A percentile compares a stretch with the other conserved stretches of the same genome.
Conservation (phyloP, 1,140 invertebrate genomes). For the Teleopsis dalmanni region DNA sequence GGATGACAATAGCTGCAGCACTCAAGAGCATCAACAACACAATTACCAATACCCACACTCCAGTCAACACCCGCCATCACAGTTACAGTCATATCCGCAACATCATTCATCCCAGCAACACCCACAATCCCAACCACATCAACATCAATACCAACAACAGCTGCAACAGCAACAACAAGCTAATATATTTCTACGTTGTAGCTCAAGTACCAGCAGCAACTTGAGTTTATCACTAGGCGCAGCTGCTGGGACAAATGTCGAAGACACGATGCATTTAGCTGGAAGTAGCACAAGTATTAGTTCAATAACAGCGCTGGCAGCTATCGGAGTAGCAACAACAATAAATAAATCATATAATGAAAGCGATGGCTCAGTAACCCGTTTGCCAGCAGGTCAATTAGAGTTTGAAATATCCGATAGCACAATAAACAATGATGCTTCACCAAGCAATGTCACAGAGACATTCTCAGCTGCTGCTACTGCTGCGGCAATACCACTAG, state of each 20-base stretch:
- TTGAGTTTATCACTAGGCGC: constrained; percentile 28
- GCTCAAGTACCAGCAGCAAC: constrained; percentile 37
- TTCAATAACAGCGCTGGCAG: constrained; percentile 1
- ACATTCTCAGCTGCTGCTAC: constrained; percentile 9
- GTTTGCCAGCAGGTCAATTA: constrained; percentile 10
- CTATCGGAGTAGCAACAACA: neutral
- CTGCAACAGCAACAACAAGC: constrained; percentile 14
- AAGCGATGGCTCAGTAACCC: neutral
- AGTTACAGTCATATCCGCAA: too few relatives aligned
- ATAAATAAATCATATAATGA: neutral
- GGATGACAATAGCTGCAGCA: constrained; percentile 28
- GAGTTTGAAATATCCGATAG: constrained; percentile 4
- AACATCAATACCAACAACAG: too few relatives aligned
- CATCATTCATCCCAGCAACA: too few relatives aligned
- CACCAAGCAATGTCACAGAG: neutral
- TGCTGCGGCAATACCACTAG: constrained; percentile 12
- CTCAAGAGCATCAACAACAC: constrained; percentile 3
- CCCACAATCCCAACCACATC: constrained; percentile 5
- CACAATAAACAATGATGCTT: constrained; percentile 6
- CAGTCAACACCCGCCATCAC: neutral
- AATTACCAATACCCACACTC: neutral
- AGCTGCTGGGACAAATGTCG: constrained; percentile 3
- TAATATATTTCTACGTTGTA: constrained; percentile 29
- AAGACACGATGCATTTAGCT: constrained; percentile 5
- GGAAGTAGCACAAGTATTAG: constrained; percentile 14